A percentile compares a stretch with the other conserved stretches of the same genome.
Conservation (phyloP, 1,140 invertebrate genomes). For the Eueides isabella region DNA sequence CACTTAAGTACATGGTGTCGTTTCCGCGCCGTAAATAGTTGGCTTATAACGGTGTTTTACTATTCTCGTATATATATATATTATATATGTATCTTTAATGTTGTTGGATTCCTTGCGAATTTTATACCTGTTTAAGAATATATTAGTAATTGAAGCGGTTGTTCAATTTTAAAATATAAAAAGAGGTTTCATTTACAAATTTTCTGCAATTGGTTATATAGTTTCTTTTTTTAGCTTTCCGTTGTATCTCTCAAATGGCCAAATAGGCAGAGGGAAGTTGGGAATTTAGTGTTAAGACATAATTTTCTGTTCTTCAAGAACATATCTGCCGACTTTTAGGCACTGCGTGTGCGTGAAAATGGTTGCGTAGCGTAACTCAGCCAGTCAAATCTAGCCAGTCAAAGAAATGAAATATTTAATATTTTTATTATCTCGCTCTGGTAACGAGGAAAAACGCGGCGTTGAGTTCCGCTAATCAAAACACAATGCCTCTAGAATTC, state of each 20-base stretch:
- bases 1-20: constrained; percentile 56
- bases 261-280: not conserved
- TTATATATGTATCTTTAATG: not conserved
- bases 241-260: not conserved
- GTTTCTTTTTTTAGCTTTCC: not conserved
- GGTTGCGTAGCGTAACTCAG: too few relatives aligned
- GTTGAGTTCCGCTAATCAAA: too few relatives aligned
- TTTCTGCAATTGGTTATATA: too few relatives aligned
- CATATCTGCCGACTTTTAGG: too few relatives aligned
- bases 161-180: not conserved
- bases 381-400: too few relatives aligned
- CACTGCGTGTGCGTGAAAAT: too few relatives aligned
- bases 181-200: too few relatives aligned
- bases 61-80: not conserved
- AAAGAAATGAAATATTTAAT: too few relatives aligned
- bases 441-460: too few relatives aligned
- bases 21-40: constrained; percentile 49
- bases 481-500: too few relatives aligned
- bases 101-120: not conserved
- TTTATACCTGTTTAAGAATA: not conserved
- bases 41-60: constrained; percentile 28
- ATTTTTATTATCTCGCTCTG: too few relatives aligned
- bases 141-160: not conserved
- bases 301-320: too few relatives aligned
- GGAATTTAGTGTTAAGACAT: not conserved